These are phyloP conservation scores for Heptranchias perlo DNA, from an alignment of 2,113 vertebrate species.

Conservation along the genomic window DNA sequence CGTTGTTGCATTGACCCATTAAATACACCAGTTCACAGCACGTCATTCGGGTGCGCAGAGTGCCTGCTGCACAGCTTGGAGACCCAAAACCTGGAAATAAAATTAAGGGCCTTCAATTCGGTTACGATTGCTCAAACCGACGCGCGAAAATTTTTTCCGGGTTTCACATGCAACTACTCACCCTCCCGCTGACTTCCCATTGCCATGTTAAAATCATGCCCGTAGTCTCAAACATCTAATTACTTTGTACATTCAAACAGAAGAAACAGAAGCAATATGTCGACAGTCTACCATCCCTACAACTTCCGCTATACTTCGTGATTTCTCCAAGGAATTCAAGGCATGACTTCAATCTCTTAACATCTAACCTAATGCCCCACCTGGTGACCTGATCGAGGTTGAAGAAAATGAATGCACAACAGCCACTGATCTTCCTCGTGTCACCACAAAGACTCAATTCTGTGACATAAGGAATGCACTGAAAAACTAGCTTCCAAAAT, in stretches of 20 bases:
- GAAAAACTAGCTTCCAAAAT: background rate
- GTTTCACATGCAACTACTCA: no score
- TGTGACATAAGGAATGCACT: background rate
- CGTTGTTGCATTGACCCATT: no score
- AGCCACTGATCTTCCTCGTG: no score
- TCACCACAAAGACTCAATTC: background rate
- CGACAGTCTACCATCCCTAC: background rate
- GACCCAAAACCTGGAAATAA: no score
- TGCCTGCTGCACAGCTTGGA: no score
- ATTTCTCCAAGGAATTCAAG: background rate
- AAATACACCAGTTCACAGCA: no score
- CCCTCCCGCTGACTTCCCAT: no score
- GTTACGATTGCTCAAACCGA: no score
- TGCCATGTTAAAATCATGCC: no score
- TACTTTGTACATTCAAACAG: background rate
- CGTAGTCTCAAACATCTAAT: background rate
- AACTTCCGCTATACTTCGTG: background rate
- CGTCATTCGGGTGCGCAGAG: no score
- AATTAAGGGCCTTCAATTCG: no score
- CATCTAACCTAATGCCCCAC: background rate
- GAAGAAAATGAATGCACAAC: background rate
- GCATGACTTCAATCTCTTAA: constrained; percentile 5
- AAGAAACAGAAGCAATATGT: background rate
- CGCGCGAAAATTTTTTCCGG: no score
- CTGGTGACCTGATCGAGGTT: background rate